These are phyloP conservation scores for Clepsis dumicolana DNA, from an alignment of 2,888 invertebrate genomes.

Conservation along the genomic window DNA sequence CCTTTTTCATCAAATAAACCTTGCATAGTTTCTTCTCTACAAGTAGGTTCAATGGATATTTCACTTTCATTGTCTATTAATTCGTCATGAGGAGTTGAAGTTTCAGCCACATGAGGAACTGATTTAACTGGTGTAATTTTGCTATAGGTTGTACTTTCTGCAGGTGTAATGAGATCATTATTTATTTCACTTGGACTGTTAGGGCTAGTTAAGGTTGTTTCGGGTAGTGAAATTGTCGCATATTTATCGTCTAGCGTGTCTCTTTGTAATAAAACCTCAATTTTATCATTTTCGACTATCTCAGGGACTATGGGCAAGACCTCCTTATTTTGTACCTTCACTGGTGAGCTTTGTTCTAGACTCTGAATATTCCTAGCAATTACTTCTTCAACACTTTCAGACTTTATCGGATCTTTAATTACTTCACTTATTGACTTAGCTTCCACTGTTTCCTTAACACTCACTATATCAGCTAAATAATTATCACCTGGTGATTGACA, in stretches of 20 bases:
- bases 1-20: slow-evolving; percentile 6
- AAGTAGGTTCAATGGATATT: slow-evolving; percentile 8
- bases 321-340: slow-evolving; percentile 33
- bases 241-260: slow-evolving; percentile 21
- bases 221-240: slow-evolving; percentile 6
- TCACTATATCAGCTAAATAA: slow-evolving; percentile 66
- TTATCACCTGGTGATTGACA: slow-evolving; percentile 79
- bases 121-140: slow-evolving; percentile 27
- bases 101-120: slow-evolving; percentile 6
- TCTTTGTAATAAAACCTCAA: slow-evolving; percentile 26
- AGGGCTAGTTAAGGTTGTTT: slow-evolving; percentile 22
- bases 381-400: slow-evolving; percentile 31
- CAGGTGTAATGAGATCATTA: slow-evolving; percentile 43
- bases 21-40: slow-evolving; percentile 12
- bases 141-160: slow-evolving; percentile 38
- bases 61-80: slow-evolving; percentile 24
- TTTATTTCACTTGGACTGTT: slow-evolving; percentile 33
- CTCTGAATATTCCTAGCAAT: slow-evolving; percentile 30
- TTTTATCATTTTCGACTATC: slow-evolving; percentile 23
- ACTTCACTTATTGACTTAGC: slow-evolving; percentile 73
- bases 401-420: slow-evolving; percentile 31
- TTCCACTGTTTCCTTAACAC: slow-evolving; percentile 70
- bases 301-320: slow-evolving; percentile 24
- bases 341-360: slow-evolving; percentile 35
- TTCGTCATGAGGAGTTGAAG: background rate